Evolutionary conservation across 1,140 invertebrate species (phyloP).

Genomic region (Aphidius gifuensis): DNA sequence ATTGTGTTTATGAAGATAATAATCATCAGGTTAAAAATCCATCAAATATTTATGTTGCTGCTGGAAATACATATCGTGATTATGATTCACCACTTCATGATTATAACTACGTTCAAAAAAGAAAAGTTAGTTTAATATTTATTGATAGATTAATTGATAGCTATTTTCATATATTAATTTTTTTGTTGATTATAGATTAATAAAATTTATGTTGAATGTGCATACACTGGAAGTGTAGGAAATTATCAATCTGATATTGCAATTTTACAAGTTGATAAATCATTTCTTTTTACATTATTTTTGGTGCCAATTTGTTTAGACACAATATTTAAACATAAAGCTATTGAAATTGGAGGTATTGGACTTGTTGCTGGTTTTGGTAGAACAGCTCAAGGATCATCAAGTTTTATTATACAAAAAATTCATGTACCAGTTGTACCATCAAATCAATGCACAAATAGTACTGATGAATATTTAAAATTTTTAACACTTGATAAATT

Average conservation of each 20-base stretch:
- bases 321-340: conserved; percentile 25
- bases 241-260: conserved; percentile 48
- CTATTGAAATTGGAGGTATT: conserved; percentile 33
- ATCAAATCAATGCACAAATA: conserved; percentile 31
- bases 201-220: conserved; percentile 38
- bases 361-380: conserved; percentile 51
- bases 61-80: conserved; percentile 45
- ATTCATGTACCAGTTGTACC: conserved; percentile 43
- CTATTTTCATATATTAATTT: background rate
- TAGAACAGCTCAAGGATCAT: conserved; percentile 33
- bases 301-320: conserved; percentile 47
- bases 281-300: conserved; percentile 38
- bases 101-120: conserved; percentile 32
- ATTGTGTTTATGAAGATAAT: conserved; percentile 46
- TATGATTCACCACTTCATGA: conserved; percentile 38
- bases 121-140: conserved; percentile 26
- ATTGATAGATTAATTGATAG: background rate
- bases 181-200: conserved; percentile 37
- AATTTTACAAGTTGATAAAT: conserved; percentile 36
- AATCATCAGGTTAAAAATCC: conserved; percentile 22
- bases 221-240: conserved; percentile 41
- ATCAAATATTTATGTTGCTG: conserved; percentile 31
- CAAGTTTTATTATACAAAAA: conserved; percentile 40
- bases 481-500: conserved; percentile 47
- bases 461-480: conserved; percentile 24